phyloP scores from a whole-genome alignment of 2,797 vertebrate species.

The Ctenopoma multispine region DNA sequence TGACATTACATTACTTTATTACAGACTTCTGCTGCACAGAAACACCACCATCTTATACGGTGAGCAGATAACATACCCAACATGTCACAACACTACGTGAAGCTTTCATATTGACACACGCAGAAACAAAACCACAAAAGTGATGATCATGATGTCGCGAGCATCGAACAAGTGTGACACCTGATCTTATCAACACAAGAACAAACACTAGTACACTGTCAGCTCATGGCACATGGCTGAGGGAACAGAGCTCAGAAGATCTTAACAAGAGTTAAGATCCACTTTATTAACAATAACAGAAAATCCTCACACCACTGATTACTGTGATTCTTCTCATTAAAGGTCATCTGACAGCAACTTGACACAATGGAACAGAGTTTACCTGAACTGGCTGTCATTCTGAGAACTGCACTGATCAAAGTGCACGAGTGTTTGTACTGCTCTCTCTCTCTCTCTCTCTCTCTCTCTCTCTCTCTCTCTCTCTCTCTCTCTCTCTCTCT shows the following conservation, averaged over 20 bases:
- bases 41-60: too few species aligned
- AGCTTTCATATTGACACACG: neutral
- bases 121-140: neutral
- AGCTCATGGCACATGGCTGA: neutral
- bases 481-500: too few species aligned
- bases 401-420: constrained; percentile 11
- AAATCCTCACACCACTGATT: too few species aligned
- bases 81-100: too few species aligned
- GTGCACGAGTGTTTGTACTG: neutral
- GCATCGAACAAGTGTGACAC: neutral
- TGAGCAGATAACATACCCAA: too few species aligned
- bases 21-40: too few species aligned
- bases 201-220: neutral
- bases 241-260: neutral
- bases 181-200: neutral
- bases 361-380: neutral
- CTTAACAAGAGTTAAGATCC: too few species aligned
- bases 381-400: neutral
- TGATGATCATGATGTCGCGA: neutral
- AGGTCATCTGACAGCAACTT: too few species aligned
- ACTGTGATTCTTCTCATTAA: too few species aligned
- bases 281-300: neutral
- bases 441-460: too few species aligned
- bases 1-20: too few species aligned
- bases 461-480: too few species aligned